Base-by-base conservation (phyloP, 1,140 invertebrate genomes). In the Drosophila lacteicornis region DNA sequence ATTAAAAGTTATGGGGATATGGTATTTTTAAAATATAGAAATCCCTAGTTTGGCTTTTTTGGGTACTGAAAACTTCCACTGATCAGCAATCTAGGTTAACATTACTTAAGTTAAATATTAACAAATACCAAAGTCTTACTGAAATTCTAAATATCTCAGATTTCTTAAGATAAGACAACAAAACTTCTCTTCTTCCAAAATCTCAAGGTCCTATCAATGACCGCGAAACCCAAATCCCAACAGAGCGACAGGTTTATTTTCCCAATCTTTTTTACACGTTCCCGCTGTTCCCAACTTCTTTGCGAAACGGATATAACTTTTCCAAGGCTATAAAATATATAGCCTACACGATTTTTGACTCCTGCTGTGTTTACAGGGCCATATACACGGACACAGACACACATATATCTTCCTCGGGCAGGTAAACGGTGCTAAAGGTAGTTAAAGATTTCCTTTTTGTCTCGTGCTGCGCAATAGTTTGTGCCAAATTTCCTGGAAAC, bases 381-480 rank as follows among this genome's bases (percentile, higher is more conserved):
- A 59, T 59, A 79, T 56, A 71, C 60, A 51, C 49, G 61, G 60
- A 36, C 58, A 51, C 57, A 60, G 19, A 58, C 46, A 53, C 50
- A 46, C 46, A 47, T 42, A 43, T 55, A 22, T 50, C 40, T 36
- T 30, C 19, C 11, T 22, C 5, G 9, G 65, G 33, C 75, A 79
- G 75, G 75, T 77, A 77, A 67, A 69, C 49, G 62, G 17, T 60
- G 50, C 12, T 47, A 71, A 62, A 80, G 76, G 84, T 70, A 69
- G 61, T 74, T 53, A 46, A 77, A 74, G 71, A 75, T 80, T 55
- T 73, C 67, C 66, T 58, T 67, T 63, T 69, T 79, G 70, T 73
- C 82, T 60, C 85, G 66, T 68, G 84, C 77, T 88, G 80, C 63
- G 84, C 76, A 78, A 83, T 67, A 60, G 49, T 70, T 67, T 77